These are phyloP conservation scores for Heliconius ismenius DNA, from an alignment of 2,888 invertebrate genomes.

Conservation along the genomic window DNA sequence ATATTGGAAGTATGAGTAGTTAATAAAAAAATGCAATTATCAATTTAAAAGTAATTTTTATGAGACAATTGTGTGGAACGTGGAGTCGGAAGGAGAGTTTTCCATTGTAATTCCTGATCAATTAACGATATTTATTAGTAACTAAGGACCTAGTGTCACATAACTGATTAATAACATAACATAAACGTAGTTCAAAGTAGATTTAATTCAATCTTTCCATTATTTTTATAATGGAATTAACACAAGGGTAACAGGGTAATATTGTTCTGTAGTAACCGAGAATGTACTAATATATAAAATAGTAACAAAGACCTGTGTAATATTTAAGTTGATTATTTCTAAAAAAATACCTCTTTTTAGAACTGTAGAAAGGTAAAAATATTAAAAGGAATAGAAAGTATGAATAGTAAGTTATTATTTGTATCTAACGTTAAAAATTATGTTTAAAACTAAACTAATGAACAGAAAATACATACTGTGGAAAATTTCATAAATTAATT, in stretches of 20 bases:
- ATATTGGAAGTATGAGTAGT: no score
- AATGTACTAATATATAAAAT: background rate
- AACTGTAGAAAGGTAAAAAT: no score
- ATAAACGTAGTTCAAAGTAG: background rate
- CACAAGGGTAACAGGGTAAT: constrained; percentile 34
- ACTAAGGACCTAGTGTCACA: background rate
- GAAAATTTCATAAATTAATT: constrained; percentile 1
- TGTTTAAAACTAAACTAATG: background rate
- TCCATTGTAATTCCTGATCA: constrained; percentile 8
- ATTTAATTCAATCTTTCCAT: constrained; percentile 6
- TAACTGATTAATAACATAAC: background rate
- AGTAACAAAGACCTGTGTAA: background rate
- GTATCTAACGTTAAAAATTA: no score
- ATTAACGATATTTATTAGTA: background rate
- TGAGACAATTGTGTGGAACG: background rate
- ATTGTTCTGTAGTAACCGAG: constrained; percentile 2
- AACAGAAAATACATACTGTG: background rate
- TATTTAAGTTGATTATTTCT: background rate
- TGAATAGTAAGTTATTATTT: no score
- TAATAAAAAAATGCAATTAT: no score
- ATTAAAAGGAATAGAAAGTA: no score
- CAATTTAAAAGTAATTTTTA: no score
- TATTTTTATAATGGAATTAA: constrained; percentile 31
- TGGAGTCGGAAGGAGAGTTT: constrained; percentile 19
- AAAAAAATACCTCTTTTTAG: background rate